phyloP scores from a whole-genome alignment of 2,113 vertebrate species.

The Natator depressus region DNA sequence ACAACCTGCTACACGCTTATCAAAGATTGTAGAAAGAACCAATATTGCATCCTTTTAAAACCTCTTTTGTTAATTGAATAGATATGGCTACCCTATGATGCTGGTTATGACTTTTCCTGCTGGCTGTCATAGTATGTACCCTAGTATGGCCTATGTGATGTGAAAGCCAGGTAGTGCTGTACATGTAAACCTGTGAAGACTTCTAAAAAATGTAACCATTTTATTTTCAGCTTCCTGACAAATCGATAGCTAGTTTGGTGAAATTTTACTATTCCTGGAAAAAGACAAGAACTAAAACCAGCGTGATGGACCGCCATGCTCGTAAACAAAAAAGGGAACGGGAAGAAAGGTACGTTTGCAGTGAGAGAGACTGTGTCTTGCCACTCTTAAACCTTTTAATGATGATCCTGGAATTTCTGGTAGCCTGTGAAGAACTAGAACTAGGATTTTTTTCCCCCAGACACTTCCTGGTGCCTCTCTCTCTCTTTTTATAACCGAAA shows the following conservation, averaged over 20 bases:
- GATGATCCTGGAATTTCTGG: background rate
- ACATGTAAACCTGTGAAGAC: conserved; percentile 1
- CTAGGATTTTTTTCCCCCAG: conserved; percentile 22
- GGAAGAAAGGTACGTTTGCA: conserved; percentile 87
- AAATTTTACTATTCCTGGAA: conserved; percentile 99
- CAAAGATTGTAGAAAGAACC: background rate
- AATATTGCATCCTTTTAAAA: background rate
- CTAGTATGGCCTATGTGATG: background rate
- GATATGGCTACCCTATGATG: background rate
- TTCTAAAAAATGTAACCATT: conserved; percentile 60
- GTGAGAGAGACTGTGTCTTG: conserved; percentile 3
- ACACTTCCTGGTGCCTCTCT: conserved; percentile 43
- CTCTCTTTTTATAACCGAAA: background rate
- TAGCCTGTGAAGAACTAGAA: conserved; percentile 8
- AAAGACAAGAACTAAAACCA: conserved; percentile 96
- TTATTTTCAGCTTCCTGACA: conserved; percentile 91
- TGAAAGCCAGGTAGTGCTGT: conserved; percentile 31
- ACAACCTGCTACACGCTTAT: background rate
- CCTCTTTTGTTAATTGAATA: conserved; percentile 36
- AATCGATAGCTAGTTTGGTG: conserved; percentile 95
- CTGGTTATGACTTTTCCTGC: background rate
- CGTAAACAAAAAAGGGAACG: conserved; percentile 93
- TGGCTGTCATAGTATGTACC: background rate
- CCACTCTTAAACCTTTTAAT: background rate
- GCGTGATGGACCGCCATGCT: conserved; percentile 96